Percentiles rank a stretch among this genome's conserved stretches.
phyloP scores from a whole-genome alignment of 2,888 invertebrate genomes.

The Bellardia pandia region DNA sequence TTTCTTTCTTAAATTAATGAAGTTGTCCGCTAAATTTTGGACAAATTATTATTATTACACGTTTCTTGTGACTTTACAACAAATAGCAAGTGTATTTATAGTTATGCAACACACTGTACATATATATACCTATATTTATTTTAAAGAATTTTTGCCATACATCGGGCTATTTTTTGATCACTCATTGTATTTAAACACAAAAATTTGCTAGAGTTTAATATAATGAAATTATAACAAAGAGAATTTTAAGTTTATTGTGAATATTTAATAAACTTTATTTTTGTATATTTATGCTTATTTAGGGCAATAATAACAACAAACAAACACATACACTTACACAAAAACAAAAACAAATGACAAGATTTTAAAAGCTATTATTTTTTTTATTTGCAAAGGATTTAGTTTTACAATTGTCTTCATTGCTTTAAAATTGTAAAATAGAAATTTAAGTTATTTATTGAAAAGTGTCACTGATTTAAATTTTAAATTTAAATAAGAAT shows the following conservation, averaged over 20 bases:
- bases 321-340: neutral
- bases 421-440: neutral
- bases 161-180: neutral
- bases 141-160: neutral
- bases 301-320: neutral
- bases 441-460: neutral
- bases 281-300: neutral
- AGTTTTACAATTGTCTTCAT: neutral
- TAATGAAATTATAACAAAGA: neutral
- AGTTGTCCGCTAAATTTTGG: no score
- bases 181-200: neutral
- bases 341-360: neutral
- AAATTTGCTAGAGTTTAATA: neutral
- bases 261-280: neutral
- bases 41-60: no score
- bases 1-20: no score
- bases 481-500: neutral
- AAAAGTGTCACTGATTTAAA: conserved; percentile 1
- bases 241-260: conserved; percentile 10
- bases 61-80: no score
- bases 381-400: neutral
- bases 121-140: neutral
- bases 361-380: neutral
- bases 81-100: no score
- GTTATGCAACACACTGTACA: no score